phyloP scores from a whole-genome alignment of 2,888 invertebrate species.

The Congeria kusceri region DNA sequence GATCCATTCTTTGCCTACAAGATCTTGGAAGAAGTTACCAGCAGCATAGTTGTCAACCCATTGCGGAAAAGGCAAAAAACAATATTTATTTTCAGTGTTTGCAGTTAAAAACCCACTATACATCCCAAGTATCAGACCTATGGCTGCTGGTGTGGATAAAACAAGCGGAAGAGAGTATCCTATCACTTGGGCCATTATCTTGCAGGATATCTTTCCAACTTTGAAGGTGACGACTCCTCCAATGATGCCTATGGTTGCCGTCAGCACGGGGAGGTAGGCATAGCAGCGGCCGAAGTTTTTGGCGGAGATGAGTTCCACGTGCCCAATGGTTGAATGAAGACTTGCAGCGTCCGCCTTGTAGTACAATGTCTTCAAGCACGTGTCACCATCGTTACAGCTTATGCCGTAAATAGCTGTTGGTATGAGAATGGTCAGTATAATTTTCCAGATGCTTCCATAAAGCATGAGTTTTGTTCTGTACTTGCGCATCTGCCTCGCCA shows the following conservation, averaged over 20 bases:
- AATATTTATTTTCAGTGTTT: slow-evolving; percentile 84
- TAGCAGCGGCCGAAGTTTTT: slow-evolving; percentile 44
- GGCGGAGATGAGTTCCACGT: slow-evolving; percentile 41
- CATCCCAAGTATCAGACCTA: slow-evolving; percentile 69
- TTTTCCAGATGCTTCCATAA: slow-evolving; percentile 68
- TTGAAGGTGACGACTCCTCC: slow-evolving; percentile 72
- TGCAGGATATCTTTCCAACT: slow-evolving; percentile 71
- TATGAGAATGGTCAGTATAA: slow-evolving; percentile 66
- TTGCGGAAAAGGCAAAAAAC: slow-evolving; percentile 90
- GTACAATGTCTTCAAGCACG: slow-evolving; percentile 65
- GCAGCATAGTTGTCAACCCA: slow-evolving; percentile 86
- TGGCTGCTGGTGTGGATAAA: slow-evolving; percentile 67
- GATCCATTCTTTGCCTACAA: slow-evolving; percentile 54
- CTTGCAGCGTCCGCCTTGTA: slow-evolving; percentile 32
- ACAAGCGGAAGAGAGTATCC: slow-evolving; percentile 72
- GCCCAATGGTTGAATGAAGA: slow-evolving; percentile 45
- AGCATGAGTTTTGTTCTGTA: slow-evolving; percentile 60
- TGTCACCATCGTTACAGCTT: slow-evolving; percentile 46
- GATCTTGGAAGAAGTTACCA: not conserved
- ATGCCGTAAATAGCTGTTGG: slow-evolving; percentile 64
- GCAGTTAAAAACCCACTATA: slow-evolving; percentile 85
- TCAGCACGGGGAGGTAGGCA: slow-evolving; percentile 67
- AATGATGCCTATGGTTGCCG: slow-evolving; percentile 67
- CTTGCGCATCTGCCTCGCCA: slow-evolving; percentile 56
- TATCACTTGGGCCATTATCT: slow-evolving; percentile 72